Evolutionary conservation across 2,888 invertebrate genomes (phyloP).

Genomic region (Loripinus fragilis): DNA sequence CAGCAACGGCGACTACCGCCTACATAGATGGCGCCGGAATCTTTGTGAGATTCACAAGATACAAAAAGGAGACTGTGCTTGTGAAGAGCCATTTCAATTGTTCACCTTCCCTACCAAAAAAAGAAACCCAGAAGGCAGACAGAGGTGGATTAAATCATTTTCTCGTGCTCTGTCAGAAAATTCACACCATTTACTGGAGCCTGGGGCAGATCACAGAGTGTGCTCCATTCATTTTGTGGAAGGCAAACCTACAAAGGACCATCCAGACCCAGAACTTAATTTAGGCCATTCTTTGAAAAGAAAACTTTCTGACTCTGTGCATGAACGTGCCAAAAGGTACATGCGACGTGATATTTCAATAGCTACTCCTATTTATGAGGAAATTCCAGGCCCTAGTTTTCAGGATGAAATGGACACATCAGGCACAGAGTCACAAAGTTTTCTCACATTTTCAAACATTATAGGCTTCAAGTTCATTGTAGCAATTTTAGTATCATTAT

Average conservation of each 20-base stretch:
- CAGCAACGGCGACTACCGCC: constrained; percentile 17
- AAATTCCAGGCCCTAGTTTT: not conserved
- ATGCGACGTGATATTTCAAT: not conserved
- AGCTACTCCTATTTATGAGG: not conserved
- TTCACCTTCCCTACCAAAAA: not conserved
- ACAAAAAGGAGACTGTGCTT: constrained; percentile 3
- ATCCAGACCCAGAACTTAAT: constrained; percentile 18
- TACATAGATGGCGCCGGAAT: not conserved
- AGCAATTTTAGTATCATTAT: not conserved
- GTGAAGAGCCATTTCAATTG: not conserved
- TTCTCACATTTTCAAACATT: not conserved
- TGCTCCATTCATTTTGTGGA: not conserved
- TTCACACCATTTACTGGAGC: not conserved
- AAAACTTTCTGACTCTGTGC: constrained; percentile 2
- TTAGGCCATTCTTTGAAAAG: constrained; percentile 5
- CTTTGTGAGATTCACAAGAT: not conserved
- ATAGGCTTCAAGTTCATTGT: constrained; percentile 13
- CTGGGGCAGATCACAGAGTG: not conserved
- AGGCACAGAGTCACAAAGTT: not conserved
- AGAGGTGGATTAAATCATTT: not conserved
- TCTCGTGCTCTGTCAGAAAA: not conserved
- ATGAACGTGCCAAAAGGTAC: not conserved
- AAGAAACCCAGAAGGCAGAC: constrained; percentile 2
- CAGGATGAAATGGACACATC: not conserved
- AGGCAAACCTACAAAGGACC: not conserved